A percentile compares a stretch with the other conserved stretches of the same genome.
These are phyloP conservation scores for Protobothrops flavoviridis DNA, from an alignment of 2,113 vertebrate species.

Conservation along the genomic window DNA sequence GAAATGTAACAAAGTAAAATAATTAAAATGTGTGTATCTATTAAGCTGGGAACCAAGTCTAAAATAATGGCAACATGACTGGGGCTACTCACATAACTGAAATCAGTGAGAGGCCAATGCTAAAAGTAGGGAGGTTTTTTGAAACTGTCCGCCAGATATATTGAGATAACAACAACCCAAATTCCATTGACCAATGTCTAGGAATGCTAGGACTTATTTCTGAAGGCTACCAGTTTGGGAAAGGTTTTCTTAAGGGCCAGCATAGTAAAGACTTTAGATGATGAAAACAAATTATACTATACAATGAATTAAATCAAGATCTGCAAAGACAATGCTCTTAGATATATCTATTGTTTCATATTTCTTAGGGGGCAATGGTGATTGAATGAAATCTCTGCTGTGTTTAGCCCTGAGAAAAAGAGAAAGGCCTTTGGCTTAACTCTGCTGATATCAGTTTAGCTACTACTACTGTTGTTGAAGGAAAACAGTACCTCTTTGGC, in stretches of 20 bases:
- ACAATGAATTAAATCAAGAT: not conserved
- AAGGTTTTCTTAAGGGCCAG: not conserved
- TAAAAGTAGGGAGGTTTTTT: not conserved
- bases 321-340: not conserved
- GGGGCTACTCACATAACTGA: not conserved
- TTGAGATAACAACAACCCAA: not conserved
- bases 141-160: not conserved
- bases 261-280: not conserved
- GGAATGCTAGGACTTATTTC: not conserved
- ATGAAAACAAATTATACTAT: not conserved
- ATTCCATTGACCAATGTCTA: not conserved
- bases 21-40: not conserved
- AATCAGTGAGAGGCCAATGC: not conserved
- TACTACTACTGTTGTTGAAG: not conserved
- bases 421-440: not conserved
- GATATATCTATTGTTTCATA: not conserved
- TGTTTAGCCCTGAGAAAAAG: not conserved
- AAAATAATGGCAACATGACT: not conserved
- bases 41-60: not conserved
- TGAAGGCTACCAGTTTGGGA: not conserved
- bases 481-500: conserved; percentile 77
- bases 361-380: not conserved
- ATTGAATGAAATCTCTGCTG: not conserved
- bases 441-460: not conserved
- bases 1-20: not conserved